A percentile compares a stretch with the other conserved stretches of the same genome.
These are phyloP conservation scores for Oplegnathus fasciatus DNA, from an alignment of 2,113 vertebrate genomes.

Conservation along the genomic window DNA sequence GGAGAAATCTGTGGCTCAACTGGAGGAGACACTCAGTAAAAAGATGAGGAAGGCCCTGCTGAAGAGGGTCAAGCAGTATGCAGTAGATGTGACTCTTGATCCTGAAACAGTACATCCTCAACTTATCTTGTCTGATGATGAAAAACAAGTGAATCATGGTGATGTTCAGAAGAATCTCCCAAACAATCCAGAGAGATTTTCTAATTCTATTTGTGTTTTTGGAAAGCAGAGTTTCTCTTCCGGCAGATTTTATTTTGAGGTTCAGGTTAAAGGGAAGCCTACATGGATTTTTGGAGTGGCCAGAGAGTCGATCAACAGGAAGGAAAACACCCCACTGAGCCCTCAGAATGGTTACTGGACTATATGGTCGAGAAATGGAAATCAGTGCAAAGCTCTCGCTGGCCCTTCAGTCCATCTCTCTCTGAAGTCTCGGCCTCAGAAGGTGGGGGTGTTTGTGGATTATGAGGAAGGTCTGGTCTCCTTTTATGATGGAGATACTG, in stretches of 20 bases:
- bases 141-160: slow-evolving; percentile 10
- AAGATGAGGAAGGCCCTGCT: slow-evolving; percentile 3
- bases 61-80: slow-evolving; percentile 25
- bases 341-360: background rate
- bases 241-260: no score
- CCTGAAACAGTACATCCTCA: background rate
- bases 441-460: slow-evolving; percentile 48
- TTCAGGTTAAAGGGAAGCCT: no score
- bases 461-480: slow-evolving; percentile 54
- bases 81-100: slow-evolving; percentile 29
- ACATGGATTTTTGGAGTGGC: background rate
- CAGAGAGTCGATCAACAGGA: slow-evolving; percentile 13
- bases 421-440: slow-evolving; percentile 3
- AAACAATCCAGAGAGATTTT: slow-evolving; percentile 10
- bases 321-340: background rate
- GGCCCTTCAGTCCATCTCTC: background rate
- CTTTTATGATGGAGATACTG: slow-evolving; percentile 26
- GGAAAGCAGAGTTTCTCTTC: no score
- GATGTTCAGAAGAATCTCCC: background rate
- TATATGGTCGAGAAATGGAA: background rate
- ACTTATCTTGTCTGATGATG: slow-evolving; percentile 19
- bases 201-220: no score
- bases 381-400: background rate
- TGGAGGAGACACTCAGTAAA: slow-evolving; percentile 11
- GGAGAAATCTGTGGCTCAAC: slow-evolving; percentile 30